Evolutionary conservation across 1,140 invertebrate species (phyloP), one percentile per base, ranked within the genome.

Genomic region (Eurosta solidaginis): DNA sequence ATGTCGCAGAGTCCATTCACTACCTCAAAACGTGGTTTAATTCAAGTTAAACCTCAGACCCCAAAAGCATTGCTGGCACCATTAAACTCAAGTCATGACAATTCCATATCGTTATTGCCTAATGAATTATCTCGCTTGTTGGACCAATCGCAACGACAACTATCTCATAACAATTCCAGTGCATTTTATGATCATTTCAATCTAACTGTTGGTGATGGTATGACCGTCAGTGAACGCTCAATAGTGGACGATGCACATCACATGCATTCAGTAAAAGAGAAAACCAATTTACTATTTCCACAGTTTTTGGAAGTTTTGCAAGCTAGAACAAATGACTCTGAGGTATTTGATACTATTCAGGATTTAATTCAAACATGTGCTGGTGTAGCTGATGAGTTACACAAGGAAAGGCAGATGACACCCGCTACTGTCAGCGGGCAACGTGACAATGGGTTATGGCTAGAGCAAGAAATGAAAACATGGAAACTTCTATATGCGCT

Each of bases 401-500:
- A 89, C 82, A 81, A 82, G n/a, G 81, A 83, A 7, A 78, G 79
- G 1, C 80, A 81, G n/a, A 81, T 80, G 0, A 79, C 73, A 1
- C 45, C 81, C 49, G 80, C 79, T 1, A 82, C 81, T 0, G 33
- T 29, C 3, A 42, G 85, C 73, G 79, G 81, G 1, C 68, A 81
- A 44, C 4, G 40, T 0, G 79, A 77, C 6, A 79, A 49, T 81
- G 27, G n/a, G 9, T 50, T 20, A 0, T 92, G 93, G 91, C 83
- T 96, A 3, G 91, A 93, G 77, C 92, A 93, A 84, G 96, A 98
- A 86, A 90, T 93, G 52, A 95, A 96, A 83, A 96, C 94, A 6
- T 97, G 96, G 96, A 91, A 94, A 80, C 89, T 98, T 40, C 81
- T 97, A 9, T 91, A 93, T 81, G 93, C 93, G 79, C 87, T 98